These are phyloP conservation scores for Tenthredo amoena DNA, from an alignment of 2,888 invertebrate species.

Conservation along the genomic window DNA sequence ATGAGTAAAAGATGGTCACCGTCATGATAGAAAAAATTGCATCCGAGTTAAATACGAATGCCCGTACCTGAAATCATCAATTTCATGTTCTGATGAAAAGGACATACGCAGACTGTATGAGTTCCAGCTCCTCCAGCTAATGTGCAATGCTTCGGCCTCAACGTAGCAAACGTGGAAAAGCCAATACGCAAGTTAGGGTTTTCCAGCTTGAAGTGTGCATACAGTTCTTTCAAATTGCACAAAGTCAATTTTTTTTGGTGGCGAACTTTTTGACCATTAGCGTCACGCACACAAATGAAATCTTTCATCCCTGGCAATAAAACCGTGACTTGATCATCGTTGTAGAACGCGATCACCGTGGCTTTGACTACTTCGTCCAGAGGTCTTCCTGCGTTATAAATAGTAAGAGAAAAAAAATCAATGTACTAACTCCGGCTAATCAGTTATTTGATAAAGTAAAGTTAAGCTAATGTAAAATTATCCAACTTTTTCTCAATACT, in stretches of 20 bases:
- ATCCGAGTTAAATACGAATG: background rate
- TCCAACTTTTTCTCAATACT: background rate
- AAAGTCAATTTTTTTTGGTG: conserved; percentile 16
- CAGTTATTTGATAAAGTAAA: background rate
- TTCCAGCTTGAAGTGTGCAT: background rate
- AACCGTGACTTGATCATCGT: conserved; percentile 8
- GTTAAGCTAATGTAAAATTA: background rate
- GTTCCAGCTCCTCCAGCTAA: conserved; percentile 24
- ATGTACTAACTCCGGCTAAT: background rate
- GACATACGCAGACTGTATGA: conserved; percentile 39
- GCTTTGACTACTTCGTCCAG: background rate
- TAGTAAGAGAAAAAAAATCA: background rate
- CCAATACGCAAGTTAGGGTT: conserved; percentile 39
- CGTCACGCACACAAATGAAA: conserved; percentile 17
- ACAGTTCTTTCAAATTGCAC: conserved; percentile 34
- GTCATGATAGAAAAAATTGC: background rate
- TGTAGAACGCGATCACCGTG: background rate
- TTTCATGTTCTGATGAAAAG: conserved; percentile 42
- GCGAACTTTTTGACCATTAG: conserved; percentile 1
- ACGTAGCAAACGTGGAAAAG: conserved; percentile 37
- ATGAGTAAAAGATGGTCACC: background rate
- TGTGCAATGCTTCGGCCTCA: conserved; percentile 42
- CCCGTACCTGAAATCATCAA: conserved; percentile 29
- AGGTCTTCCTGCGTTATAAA: conserved; percentile 17
- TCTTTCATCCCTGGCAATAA: conserved; percentile 22